Conservation (phyloP, 2,888 invertebrate genomes). For the Perdita meconis region DNA sequence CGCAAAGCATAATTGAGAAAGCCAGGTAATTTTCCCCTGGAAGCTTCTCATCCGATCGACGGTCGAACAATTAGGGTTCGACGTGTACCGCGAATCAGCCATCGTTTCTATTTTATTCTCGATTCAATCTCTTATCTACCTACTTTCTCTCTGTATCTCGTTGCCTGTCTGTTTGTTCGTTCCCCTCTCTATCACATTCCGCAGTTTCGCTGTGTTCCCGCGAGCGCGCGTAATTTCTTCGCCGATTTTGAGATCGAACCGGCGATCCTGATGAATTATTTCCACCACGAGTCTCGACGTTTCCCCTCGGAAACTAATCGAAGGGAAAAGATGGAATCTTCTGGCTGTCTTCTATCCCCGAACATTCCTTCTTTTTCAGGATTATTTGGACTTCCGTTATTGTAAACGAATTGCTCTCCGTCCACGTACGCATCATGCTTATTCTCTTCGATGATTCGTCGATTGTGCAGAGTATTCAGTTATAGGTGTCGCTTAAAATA, state of each 20-base stretch:
- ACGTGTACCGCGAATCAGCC: conserved; percentile 19
- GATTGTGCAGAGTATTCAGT: too few species aligned
- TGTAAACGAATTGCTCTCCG: neutral
- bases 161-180: neutral
- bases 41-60: neutral
- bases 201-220: neutral
- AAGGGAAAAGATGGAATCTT: conserved; percentile 1
- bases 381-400: neutral
- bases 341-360: neutral
- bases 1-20: neutral
- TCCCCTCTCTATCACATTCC: conserved; percentile 7
- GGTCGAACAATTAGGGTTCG: conserved; percentile 1
- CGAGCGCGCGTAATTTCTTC: conserved; percentile 7
- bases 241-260: conserved; percentile 19
- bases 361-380: conserved; percentile 8
- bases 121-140: neutral
- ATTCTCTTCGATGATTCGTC: neutral
- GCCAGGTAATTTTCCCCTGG: neutral
- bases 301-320: neutral
- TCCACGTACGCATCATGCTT: neutral
- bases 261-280: conserved; percentile 47
- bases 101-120: conserved; percentile 14
- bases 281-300: conserved; percentile 39
- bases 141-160: neutral
- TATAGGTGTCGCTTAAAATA: too few species aligned